phyloP scores from a whole-genome alignment of 2,797 vertebrate genomes.

The Trichosurus vulpecula region DNA sequence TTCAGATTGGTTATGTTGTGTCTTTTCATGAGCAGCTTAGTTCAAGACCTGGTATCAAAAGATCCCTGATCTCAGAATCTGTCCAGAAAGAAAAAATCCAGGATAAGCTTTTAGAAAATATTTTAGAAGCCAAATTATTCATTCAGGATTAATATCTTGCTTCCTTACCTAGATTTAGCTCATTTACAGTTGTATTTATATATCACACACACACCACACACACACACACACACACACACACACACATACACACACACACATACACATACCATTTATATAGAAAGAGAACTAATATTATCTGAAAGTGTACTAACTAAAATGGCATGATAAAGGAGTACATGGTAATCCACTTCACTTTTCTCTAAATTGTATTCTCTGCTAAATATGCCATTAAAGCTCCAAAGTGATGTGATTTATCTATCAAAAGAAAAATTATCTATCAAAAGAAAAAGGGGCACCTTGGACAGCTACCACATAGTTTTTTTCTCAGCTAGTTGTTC shows the following conservation, averaged over 20 bases:
- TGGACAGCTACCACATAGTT: conserved; percentile 60
- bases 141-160: not conserved
- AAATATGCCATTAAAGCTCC: not conserved
- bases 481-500: conserved; percentile 2
- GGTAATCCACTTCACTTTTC: not conserved
- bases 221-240: not conserved
- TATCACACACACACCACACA: not conserved
- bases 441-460: conserved; percentile 48
- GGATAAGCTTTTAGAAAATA: conserved; percentile 38
- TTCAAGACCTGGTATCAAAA: conserved; percentile 35
- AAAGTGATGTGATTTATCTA: conserved; percentile 20
- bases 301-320: conserved; percentile 31
- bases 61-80: conserved; percentile 28
- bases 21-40: conserved; percentile 42
- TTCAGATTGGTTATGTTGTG: not conserved
- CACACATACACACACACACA: not conserved
- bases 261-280: not conserved
- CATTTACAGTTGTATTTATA: conserved; percentile 27
- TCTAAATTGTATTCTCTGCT: not conserved
- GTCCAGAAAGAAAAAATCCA: conserved; percentile 22
- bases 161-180: conserved; percentile 46
- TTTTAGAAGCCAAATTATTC: not conserved
- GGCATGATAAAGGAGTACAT: conserved; percentile 10
- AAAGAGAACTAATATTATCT: conserved; percentile 17
- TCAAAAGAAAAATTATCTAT: conserved; percentile 21